Evolutionary conservation across 2,888 invertebrate genomes (phyloP).

Genomic region (Zaprionus lineosus): DNA sequence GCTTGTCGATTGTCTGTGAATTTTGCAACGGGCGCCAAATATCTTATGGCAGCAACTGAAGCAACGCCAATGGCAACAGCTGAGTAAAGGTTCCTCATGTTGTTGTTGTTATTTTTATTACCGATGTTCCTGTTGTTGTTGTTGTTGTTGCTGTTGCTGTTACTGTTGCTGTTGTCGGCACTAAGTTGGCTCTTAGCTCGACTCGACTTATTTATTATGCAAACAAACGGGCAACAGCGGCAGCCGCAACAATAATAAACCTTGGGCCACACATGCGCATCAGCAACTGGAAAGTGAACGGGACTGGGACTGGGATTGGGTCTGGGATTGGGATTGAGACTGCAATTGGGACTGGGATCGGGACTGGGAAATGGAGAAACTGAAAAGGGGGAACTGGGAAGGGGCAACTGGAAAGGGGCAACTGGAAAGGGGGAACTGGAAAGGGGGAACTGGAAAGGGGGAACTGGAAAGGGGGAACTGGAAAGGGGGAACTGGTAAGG

Average conservation of each 20-base stretch:
- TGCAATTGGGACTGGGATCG: neutral
- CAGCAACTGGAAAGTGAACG: slow-evolving; percentile 30
- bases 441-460: too few relatives aligned
- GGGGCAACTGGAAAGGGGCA: too few relatives aligned
- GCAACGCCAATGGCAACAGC: neutral
- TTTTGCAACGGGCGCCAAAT: slow-evolving; percentile 35
- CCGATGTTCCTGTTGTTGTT: too few relatives aligned
- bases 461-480: too few relatives aligned
- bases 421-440: too few relatives aligned
- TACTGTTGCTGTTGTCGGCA: slow-evolving; percentile 42
- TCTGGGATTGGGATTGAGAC: neutral
- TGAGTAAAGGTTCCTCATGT: neutral
- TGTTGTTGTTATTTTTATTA: neutral
- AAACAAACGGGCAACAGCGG: slow-evolving; percentile 32
- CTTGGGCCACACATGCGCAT: slow-evolving; percentile 41
- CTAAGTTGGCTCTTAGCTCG: slow-evolving; percentile 38
- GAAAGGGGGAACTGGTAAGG: too few relatives aligned
- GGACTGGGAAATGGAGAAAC: neutral
- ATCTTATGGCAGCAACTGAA: slow-evolving; percentile 26
- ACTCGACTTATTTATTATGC: slow-evolving; percentile 47
- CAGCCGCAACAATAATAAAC: slow-evolving; percentile 23
- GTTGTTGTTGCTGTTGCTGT: neutral
- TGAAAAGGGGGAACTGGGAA: too few relatives aligned
- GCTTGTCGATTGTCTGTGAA: neutral
- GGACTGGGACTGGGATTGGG: neutral